Evolutionary conservation across 2,888 invertebrate species (phyloP), one percentile per base, ranked within the genome.

Genomic region (Pharmacophagus antenor): DNA sequence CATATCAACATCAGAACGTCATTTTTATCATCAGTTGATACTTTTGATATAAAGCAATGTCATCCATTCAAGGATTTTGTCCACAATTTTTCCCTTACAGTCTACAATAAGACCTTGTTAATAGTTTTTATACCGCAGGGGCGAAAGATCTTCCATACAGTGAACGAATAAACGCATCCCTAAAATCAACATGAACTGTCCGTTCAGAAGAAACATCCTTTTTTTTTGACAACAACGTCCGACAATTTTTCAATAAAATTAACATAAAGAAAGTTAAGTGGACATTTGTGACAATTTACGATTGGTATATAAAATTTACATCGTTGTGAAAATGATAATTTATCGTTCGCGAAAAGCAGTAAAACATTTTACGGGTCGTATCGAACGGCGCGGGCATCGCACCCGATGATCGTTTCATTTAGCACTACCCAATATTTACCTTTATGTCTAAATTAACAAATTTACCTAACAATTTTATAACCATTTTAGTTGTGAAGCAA

Each of bases 251-350:
- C 42, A 44, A 42, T 42, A 42, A 44, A 44, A n/a, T 18, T 18
- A 6, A 10, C 18, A 18, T 44, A 18, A 20, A 18, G 18, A 41
- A 42, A 44, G 18, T 51, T 51, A 51, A 44, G 44, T 44, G 44
- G 21, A 46, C 44, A 51, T 51, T 57, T 52, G 22, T 52, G 31
- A 12, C 47, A 52, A 31, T 58, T 52, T 47, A 52, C 46, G 46
- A 37, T 31, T 47, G 58, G 8, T 52, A n/a, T n/a, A 50, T 58
- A 52, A 46, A 58, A 48, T 53, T 53, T 48, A 58, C 47, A 48
- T 53, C 52, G 58, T 47, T 52, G 47, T 48, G 53, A 53, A 52
- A 53, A 53, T 58, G 48, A 53, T 53, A 58, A 58, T 53, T 58
- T 58, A 48, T 53, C 25, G 53, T 48, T 48, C 48, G 23, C 17